A percentile compares a stretch with the other conserved stretches of the same genome.
These are phyloP conservation scores for Oceanodroma leucorhoa DNA, from an alignment of 2,797 vertebrate genomes.

Conservation along the genomic window DNA sequence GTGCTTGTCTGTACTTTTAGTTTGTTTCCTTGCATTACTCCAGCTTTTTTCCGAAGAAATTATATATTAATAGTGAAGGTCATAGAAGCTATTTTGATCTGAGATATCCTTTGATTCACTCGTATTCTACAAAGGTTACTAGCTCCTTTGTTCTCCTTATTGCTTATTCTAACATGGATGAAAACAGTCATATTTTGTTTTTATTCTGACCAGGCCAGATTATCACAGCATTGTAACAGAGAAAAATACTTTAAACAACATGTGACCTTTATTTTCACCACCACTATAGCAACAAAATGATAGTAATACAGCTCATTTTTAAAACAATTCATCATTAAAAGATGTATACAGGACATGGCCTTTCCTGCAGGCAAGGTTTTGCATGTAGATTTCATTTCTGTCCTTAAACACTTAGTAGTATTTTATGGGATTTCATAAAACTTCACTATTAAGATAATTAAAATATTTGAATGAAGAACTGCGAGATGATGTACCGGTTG, in stretches of 20 bases:
- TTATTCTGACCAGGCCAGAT: neutral
- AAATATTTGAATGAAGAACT: neutral
- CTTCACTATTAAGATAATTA: neutral
- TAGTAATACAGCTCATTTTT: neutral
- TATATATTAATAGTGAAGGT: neutral
- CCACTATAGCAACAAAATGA: neutral
- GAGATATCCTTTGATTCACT: neutral
- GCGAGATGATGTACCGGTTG: neutral
- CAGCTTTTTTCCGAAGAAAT: neutral
- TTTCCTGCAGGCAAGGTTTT: neutral
- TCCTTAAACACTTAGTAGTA: neutral
- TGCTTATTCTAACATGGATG: neutral
- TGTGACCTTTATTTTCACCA: neutral
- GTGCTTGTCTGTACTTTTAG: neutral
- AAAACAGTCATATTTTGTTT: neutral
- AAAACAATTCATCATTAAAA: neutral
- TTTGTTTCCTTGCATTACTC: neutral
- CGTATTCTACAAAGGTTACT: neutral
- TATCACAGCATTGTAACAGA: neutral
- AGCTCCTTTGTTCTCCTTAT: neutral
- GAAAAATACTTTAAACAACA: neutral
- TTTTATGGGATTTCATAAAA: neutral
- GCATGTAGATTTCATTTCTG: neutral
- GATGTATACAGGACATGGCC: fast-evolving
- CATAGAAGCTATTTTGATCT: neutral